phyloP scores from a whole-genome alignment of 2,113 vertebrate species.

The Calyptomena viridis region DNA sequence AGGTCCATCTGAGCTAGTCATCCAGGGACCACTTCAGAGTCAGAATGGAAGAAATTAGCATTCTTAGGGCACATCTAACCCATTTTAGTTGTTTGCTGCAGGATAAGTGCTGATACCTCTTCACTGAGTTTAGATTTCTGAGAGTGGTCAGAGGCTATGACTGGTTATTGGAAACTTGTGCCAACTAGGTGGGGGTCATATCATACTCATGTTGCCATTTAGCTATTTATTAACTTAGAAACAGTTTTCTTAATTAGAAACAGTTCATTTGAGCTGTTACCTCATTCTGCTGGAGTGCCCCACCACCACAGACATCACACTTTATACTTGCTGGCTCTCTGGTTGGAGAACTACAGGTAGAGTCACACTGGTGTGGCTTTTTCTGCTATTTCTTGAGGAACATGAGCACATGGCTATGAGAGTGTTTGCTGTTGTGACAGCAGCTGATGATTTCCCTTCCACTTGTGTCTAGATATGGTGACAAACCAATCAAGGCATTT shows the following conservation, averaged over 20 bases:
- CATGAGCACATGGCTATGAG: accelerated
- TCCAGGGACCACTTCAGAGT: neutral
- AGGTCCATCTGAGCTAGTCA: neutral
- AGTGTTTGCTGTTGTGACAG: neutral
- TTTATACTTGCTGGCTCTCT: neutral
- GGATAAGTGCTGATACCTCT: neutral
- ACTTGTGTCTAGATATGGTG: neutral
- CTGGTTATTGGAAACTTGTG: neutral
- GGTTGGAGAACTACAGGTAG: neutral
- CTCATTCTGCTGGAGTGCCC: neutral
- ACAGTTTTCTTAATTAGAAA: neutral
- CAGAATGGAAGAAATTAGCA: neutral
- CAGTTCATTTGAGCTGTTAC: neutral
- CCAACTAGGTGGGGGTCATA: neutral
- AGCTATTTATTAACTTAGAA: neutral
- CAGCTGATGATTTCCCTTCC: neutral
- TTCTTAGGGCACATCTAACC: neutral
- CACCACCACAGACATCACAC: neutral
- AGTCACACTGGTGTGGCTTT: neutral
- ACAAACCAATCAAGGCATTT: neutral
- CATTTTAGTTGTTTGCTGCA: neutral
- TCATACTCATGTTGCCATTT: neutral
- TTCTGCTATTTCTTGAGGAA: neutral
- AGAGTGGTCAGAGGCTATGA: neutral
- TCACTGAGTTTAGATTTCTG: neutral